These are phyloP conservation scores for Orius insidiosus DNA, from an alignment of 1,140 invertebrate species.

Conservation along the genomic window DNA sequence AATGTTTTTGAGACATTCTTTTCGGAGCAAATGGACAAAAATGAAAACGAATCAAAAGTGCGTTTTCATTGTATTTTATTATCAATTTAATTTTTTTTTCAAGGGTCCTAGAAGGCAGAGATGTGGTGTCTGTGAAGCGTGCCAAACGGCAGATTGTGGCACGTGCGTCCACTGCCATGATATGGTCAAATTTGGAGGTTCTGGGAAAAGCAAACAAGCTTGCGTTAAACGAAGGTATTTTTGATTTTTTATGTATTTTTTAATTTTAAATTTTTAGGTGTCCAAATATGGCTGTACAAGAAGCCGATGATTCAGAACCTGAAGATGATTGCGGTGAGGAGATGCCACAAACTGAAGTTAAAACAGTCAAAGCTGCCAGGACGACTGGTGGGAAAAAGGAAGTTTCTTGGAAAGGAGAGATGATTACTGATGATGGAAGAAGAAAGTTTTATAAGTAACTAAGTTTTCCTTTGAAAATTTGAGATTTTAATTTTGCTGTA, in stretches of 20 bases:
- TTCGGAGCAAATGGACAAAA: conserved; percentile 46
- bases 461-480: conserved; percentile 4
- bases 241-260: not conserved
- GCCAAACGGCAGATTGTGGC: conserved; percentile 56
- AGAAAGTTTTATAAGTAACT: conserved; percentile 36
- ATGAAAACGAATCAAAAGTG: conserved; percentile 27
- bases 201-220: conserved; percentile 52
- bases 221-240: conserved; percentile 42
- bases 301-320: conserved; percentile 42
- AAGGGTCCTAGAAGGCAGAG: conserved; percentile 26
- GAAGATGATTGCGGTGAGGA: conserved; percentile 27
- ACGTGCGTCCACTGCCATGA: conserved; percentile 44
- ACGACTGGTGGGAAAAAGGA: conserved; percentile 25
- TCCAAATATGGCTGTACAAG: conserved; percentile 60
- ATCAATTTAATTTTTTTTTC: not conserved
- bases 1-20: conserved; percentile 71
- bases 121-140: conserved; percentile 59
- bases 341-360: conserved; percentile 25
- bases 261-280: conserved; percentile 27
- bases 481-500: conserved; percentile 1
- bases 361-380: conserved; percentile 18
- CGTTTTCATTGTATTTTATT: too few species aligned
- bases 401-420: conserved; percentile 43
- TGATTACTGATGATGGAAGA: conserved; percentile 32
- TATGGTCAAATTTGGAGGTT: conserved; percentile 58